These are phyloP conservation scores for Acholoe squamosa DNA, from an alignment of 2,888 invertebrate species.

Conservation along the genomic window DNA sequence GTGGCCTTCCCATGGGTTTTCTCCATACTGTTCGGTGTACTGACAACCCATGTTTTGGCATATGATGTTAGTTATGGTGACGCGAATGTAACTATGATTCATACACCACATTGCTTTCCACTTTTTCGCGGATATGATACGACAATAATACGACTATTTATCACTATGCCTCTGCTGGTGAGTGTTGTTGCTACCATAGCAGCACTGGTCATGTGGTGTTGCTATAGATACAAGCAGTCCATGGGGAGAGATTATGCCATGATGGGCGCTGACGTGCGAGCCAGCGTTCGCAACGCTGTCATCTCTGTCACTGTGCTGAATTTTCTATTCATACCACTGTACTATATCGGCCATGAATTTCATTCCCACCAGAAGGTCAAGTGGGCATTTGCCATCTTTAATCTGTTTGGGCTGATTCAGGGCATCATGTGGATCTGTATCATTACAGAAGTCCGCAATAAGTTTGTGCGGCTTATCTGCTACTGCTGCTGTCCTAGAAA, in stretches of 20 bases:
- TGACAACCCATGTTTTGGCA: too few relatives aligned
- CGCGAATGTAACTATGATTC: too few relatives aligned
- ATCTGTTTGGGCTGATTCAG: neutral
- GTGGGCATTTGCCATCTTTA: neutral
- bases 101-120: too few relatives aligned
- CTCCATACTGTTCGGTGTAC: too few relatives aligned
- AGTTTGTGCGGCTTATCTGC: neutral
- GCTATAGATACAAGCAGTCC: neutral
- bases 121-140: too few relatives aligned
- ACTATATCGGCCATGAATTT: neutral
- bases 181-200: neutral
- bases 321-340: neutral
- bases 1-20: too few relatives aligned
- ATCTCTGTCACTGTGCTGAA: neutral
- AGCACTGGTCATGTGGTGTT: neutral
- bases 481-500: neutral
- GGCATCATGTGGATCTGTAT: neutral
- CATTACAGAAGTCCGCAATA: neutral
- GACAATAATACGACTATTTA: too few relatives aligned
- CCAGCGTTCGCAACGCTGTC: neutral
- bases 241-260: neutral
- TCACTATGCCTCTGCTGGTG: neutral
- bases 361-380: neutral
- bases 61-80: too few relatives aligned
- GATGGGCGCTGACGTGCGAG: neutral